Evolutionary conservation across 2,797 vertebrate genomes (phyloP), one percentile per base, ranked within the genome.

Genomic region (Sebastiscus tertius): DNA sequence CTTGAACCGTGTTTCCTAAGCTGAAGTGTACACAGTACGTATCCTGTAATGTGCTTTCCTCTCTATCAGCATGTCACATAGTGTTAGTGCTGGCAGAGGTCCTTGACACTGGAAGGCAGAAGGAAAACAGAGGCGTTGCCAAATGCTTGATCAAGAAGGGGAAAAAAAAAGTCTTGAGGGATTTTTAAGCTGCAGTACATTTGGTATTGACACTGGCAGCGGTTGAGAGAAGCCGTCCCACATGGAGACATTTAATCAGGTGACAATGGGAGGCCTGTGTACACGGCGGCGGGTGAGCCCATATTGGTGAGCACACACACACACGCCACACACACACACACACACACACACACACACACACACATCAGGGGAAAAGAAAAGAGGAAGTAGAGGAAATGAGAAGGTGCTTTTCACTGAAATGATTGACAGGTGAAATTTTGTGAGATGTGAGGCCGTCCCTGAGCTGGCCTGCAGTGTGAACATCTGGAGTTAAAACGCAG

Each of bases 401-500:
- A 71, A 66, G 76, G 71, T 60, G 59, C 61, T 77, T 78, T 84
- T 75, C n/a, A 11, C 29, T 27, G 10, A 68, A 16, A 75, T 89
- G 88, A 88, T 75, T 92, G 85, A 39, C 90, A 90, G 87, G 84
- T 79, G 68, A 87, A 79, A 79, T 56, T 69, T 81, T 52, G 31
- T 49, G 68, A 71, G 65, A 36, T 81, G 81, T 67, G 72, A 58
- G 60, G 75, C 65, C 7, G 11, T 29, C 31, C 61, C 60, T 46
- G 34, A 73, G 70, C 46, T 56, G 56, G 20, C 26, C 63, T 36
- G 72, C 33, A 66, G 67, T 60, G 36, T 80, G 79, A 90, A 92
- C 91, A 92, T 90, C 84, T 93, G 92, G 89, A 79, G 61, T 52
- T 77, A 54, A 86, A 86, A 87, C 3, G 33, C 77, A 46, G 36